Evolutionary conservation across 1,140 invertebrate genomes (phyloP).

Genomic region (Anastrepha obliqua): DNA sequence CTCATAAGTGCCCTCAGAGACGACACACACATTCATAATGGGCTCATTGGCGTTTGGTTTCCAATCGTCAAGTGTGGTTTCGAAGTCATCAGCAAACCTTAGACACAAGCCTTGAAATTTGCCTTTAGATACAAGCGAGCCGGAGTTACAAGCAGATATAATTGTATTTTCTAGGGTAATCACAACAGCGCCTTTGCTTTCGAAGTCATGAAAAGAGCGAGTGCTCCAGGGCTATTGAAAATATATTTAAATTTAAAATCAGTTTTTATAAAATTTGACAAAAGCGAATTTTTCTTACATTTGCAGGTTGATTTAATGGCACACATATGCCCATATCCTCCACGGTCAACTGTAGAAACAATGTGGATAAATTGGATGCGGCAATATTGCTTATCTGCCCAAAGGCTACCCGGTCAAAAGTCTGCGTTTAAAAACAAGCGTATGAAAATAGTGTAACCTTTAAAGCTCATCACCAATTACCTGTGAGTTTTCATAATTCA

Average conservation of each 20-base stretch:
- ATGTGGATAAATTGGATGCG: slow-evolving; percentile 86
- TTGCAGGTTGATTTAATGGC: slow-evolving; percentile 88
- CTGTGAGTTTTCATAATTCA: slow-evolving; percentile 88
- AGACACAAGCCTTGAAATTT: slow-evolving; percentile 91
- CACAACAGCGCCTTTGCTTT: slow-evolving; percentile 92
- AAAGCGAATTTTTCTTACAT: slow-evolving; percentile 60
- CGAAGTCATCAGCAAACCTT: slow-evolving; percentile 97
- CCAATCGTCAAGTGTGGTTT: slow-evolving; percentile 97
- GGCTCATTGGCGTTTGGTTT: slow-evolving; percentile 91
- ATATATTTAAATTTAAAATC: slow-evolving; percentile 60
- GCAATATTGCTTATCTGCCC: slow-evolving; percentile 85
- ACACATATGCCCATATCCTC: slow-evolving; percentile 98
- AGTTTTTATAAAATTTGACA: neutral
- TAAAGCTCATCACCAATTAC: slow-evolving; percentile 13
- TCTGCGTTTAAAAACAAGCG: slow-evolving; percentile 66
- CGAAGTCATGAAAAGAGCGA: slow-evolving; percentile 83
- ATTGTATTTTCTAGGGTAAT: slow-evolving; percentile 95
- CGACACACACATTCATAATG: slow-evolving; percentile 96
- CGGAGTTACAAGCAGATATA: slow-evolving; percentile 92
- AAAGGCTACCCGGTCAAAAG: slow-evolving; percentile 84
- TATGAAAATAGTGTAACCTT: slow-evolving; percentile 25
- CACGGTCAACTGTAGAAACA: slow-evolving; percentile 95
- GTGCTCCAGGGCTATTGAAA: slow-evolving; percentile 78
- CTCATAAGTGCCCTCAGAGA: slow-evolving; percentile 98
- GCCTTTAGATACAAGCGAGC: slow-evolving; percentile 85